A percentile compares a stretch with the other conserved stretches of the same genome.
Evolutionary conservation across 2,888 invertebrate species (phyloP).

Genomic region (Horisme vitalbata): DNA sequence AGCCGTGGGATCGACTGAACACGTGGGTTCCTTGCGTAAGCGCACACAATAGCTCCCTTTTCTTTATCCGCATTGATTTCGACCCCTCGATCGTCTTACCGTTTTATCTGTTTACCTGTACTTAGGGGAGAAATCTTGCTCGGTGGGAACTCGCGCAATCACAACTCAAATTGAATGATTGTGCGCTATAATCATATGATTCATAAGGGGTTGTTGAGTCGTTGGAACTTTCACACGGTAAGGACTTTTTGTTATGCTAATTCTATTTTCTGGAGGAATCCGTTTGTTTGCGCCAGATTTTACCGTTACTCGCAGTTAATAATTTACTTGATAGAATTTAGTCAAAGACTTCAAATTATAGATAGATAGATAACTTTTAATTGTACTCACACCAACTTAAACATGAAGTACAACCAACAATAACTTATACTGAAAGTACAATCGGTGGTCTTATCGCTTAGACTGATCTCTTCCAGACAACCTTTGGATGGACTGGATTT

Average conservation of each 20-base stretch:
- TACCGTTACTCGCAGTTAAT: constrained; percentile 37
- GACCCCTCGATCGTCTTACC: constrained; percentile 76
- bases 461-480: too few relatives aligned
- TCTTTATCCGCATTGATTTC: constrained; percentile 71
- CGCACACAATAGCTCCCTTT: constrained; percentile 72
- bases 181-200: constrained; percentile 59
- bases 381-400: too few relatives aligned
- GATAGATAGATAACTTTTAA: too few relatives aligned
- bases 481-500: too few relatives aligned
- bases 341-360: too few relatives aligned
- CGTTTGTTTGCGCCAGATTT: constrained; percentile 31
- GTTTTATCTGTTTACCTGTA: constrained; percentile 76
- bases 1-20: constrained; percentile 74
- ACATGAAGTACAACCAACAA: too few relatives aligned
- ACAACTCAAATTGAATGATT: constrained; percentile 73
- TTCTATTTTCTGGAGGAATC: constrained; percentile 35
- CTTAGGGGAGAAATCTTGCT: constrained; percentile 71
- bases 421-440: too few relatives aligned
- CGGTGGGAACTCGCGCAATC: constrained; percentile 74
- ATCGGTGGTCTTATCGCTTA: too few relatives aligned
- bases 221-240: constrained; percentile 70
- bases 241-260: constrained; percentile 57
- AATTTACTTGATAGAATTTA: too few relatives aligned
- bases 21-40: constrained; percentile 75
- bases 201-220: constrained; percentile 61